Evolutionary conservation across 1,140 invertebrate species (phyloP).

Genomic region (Ephestia elutella): DNA sequence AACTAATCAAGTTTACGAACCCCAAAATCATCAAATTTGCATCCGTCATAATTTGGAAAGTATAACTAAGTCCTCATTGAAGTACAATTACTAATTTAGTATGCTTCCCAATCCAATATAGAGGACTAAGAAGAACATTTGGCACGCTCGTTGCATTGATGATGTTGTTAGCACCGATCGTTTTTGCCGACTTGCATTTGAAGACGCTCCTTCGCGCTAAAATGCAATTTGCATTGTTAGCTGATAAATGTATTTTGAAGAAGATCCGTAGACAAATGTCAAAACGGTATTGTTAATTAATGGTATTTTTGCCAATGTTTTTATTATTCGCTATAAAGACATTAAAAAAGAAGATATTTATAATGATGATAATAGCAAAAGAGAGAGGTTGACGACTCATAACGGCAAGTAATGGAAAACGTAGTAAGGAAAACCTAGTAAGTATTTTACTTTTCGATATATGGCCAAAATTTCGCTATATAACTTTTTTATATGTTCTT

Average conservation of each 20-base stretch:
- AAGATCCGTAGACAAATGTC: no score
- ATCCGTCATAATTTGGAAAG: neutral
- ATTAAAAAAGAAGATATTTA: no score
- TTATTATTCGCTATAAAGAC: no score
- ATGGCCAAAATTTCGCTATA: no score
- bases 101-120: constrained; percentile 59
- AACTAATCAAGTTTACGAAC: neutral
- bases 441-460: no score
- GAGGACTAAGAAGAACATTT: constrained; percentile 50
- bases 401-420: no score
- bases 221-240: constrained; percentile 31
- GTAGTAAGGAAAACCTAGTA: no score
- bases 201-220: constrained; percentile 39
- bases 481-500: no score
- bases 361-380: no score
- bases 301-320: no score
- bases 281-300: no score
- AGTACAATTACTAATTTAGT: constrained; percentile 64
- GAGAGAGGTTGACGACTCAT: no score
- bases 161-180: constrained; percentile 56
- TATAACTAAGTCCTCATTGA: neutral
- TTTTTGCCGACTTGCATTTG: constrained; percentile 47
- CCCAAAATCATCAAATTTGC: neutral
- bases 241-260: constrained; percentile 25
- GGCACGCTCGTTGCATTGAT: constrained; percentile 44